Conservation (phyloP, 2,888 invertebrate species). For the Patella pellucida region DNA sequence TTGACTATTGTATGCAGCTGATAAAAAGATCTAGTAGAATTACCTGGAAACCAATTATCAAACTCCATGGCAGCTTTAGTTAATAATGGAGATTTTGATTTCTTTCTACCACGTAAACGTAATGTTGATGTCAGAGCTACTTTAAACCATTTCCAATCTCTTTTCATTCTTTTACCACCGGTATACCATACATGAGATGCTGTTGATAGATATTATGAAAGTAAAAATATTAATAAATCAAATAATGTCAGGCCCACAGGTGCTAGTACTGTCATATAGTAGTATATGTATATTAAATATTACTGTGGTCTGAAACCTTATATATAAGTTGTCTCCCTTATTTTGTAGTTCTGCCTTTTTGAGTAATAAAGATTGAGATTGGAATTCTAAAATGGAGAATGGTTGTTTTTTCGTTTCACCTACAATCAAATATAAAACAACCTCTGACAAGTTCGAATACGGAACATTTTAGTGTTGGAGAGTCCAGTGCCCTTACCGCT, state of each 20-base stretch:
- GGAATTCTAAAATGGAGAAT: too few relatives aligned
- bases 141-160: conserved; percentile 36
- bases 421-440: too few relatives aligned
- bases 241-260: neutral
- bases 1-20: too few relatives aligned
- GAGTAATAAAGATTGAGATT: too few relatives aligned
- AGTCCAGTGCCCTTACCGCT: too few relatives aligned
- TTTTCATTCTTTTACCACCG: conserved; percentile 32
- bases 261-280: neutral
- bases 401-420: neutral
- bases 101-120: neutral
- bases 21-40: too few relatives aligned
- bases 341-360: neutral
- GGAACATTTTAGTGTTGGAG: too few relatives aligned
- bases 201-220: neutral
- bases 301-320: too few relatives aligned
- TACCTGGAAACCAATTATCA: conserved; percentile 48
- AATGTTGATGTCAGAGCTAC: neutral
- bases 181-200: conserved; percentile 33
- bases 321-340: neutral
- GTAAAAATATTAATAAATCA: neutral
- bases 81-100: conserved; percentile 13
- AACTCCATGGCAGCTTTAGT: conserved; percentile 10
- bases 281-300: too few relatives aligned
- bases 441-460: too few relatives aligned